A percentile compares a stretch with the other conserved stretches of the same genome.
These are phyloP conservation scores for Semotilus atromaculatus DNA, from an alignment of 2,797 vertebrate genomes.

Conservation along the genomic window DNA sequence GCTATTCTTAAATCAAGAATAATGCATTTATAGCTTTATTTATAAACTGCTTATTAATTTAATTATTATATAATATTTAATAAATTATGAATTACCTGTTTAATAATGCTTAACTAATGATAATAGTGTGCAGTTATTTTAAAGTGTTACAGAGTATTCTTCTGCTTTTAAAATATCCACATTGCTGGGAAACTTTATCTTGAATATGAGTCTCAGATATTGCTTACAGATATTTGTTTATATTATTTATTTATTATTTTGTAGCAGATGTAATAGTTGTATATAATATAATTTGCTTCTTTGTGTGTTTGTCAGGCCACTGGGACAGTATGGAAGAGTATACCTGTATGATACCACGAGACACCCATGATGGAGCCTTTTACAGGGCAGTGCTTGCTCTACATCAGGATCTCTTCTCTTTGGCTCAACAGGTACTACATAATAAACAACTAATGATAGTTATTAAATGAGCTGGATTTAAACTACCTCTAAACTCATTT, in stretches of 20 bases:
- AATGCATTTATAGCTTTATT: no score
- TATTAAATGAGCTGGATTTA: neutral
- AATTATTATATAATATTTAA: no score
- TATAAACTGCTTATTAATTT: no score
- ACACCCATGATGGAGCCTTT: constrained; percentile 96
- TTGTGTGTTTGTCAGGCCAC: constrained; percentile 80
- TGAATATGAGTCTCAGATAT: neutral
- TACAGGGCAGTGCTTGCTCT: constrained; percentile 95
- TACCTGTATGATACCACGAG: constrained; percentile 97
- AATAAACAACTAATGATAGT: neutral
- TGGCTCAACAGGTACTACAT: constrained; percentile 92
- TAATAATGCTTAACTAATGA: no score
- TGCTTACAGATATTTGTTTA: neutral
- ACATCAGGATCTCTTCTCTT: constrained; percentile 97
- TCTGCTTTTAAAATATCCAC: neutral
- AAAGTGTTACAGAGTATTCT: neutral
- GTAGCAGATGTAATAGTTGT: neutral
- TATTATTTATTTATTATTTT: neutral
- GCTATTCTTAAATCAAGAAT: no score
- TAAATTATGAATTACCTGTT: no score
- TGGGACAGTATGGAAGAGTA: constrained; percentile 99
- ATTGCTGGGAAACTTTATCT: neutral
- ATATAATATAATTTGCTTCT: constrained; percentile 7
- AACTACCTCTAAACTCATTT: neutral
- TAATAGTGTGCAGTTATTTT: no score